phyloP scores from a whole-genome alignment of 2,797 vertebrate genomes.

The Carapus acus region DNA sequence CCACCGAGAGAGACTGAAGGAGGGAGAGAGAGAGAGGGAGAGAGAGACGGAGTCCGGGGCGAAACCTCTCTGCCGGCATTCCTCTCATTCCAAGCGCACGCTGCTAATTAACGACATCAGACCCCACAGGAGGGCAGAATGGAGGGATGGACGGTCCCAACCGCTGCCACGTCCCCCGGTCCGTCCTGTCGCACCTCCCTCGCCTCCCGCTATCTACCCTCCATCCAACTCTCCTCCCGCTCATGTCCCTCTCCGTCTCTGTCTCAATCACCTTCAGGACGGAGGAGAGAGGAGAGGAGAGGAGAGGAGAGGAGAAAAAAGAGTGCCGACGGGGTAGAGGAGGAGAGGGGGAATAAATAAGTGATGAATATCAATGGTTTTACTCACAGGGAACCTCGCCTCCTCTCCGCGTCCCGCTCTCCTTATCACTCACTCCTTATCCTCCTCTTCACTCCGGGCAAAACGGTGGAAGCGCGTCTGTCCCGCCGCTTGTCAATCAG shows the following conservation, averaged over 20 bases:
- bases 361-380: slow-evolving; percentile 39
- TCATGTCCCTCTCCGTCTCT: not conserved
- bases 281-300: slow-evolving; percentile 26
- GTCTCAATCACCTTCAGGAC: slow-evolving; percentile 27
- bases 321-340: not conserved
- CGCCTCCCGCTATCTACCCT: slow-evolving; percentile 4
- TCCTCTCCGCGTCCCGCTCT: slow-evolving; percentile 34
- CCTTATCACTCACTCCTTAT: slow-evolving; percentile 63
- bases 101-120: slow-evolving; percentile 59
- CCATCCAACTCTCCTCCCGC: slow-evolving; percentile 37
- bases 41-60: slow-evolving; percentile 30
- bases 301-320: slow-evolving; percentile 35
- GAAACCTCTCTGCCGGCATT: slow-evolving; percentile 58
- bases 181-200: not conserved
- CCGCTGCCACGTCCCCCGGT: slow-evolving; percentile 40
- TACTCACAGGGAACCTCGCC: slow-evolving; percentile 56
- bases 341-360: slow-evolving; percentile 5
- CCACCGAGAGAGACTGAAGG: slow-evolving; percentile 17
- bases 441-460: slow-evolving; percentile 55
- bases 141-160: slow-evolving; percentile 50
- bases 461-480: slow-evolving; percentile 47
- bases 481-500: slow-evolving; percentile 50
- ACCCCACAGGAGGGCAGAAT: slow-evolving; percentile 25
- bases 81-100: slow-evolving; percentile 64
- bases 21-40: slow-evolving; percentile 3